These are phyloP conservation scores for Columba janthina DNA, from an alignment of 2,113 vertebrate species.

Conservation along the genomic window DNA sequence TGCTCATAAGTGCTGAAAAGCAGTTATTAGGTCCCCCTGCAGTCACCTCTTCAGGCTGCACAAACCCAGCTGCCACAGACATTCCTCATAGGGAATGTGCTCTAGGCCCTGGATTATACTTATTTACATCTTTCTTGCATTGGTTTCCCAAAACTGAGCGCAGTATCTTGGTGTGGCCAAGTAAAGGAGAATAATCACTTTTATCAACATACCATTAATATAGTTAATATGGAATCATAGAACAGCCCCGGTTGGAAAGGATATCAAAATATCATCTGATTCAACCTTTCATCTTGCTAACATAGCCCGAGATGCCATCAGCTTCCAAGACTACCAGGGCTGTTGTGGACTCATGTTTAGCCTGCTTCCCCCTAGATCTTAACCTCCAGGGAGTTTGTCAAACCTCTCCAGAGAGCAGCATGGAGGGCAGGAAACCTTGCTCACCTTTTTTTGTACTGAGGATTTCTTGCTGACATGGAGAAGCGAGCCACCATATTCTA, in stretches of 20 bases:
- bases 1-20: neutral
- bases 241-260: neutral
- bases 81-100: neutral
- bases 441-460: neutral
- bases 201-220: neutral
- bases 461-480: neutral
- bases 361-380: neutral
- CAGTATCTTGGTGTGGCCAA: neutral
- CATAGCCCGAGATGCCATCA: neutral
- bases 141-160: neutral
- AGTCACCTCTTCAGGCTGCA: neutral
- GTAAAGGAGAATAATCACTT: neutral
- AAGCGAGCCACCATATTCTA: neutral
- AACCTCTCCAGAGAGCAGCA: fast-evolving
- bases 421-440: neutral
- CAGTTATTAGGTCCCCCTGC: neutral
- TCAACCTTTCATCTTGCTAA: neutral
- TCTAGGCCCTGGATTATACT: neutral
- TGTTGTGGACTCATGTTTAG: neutral
- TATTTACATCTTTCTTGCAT: neutral
- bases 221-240: neutral
- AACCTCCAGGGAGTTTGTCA: neutral
- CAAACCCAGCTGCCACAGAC: neutral
- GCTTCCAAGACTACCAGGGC: neutral
- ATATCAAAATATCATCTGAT: neutral